phyloP scores from a whole-genome alignment of 2,797 vertebrate species.

The Lacerta viridis region DNA sequence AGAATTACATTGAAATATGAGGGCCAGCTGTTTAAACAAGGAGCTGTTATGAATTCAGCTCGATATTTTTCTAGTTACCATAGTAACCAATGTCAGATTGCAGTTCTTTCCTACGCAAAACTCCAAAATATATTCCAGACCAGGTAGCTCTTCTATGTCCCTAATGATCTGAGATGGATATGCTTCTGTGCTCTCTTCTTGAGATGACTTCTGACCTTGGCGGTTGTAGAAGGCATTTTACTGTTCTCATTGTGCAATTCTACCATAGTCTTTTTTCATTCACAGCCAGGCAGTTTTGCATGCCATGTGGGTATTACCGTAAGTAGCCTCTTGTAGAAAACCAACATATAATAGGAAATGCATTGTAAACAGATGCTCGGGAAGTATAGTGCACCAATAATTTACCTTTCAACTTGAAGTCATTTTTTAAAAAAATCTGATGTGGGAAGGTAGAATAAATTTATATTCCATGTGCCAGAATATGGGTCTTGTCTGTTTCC shows the following conservation, averaged over 20 bases:
- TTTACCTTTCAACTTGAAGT: background rate
- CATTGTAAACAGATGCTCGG: background rate
- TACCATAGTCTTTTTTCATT: background rate
- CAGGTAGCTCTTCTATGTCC: background rate
- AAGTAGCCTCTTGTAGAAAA: background rate
- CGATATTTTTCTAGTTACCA: slow-evolving; percentile 26
- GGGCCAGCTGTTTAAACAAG: slow-evolving; percentile 40
- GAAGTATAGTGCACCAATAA: background rate
- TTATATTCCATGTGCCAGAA: background rate
- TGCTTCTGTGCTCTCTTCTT: background rate
- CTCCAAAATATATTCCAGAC: slow-evolving; percentile 24
- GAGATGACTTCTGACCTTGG: background rate
- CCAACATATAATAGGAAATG: background rate
- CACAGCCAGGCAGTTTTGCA: background rate
- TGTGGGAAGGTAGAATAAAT: background rate
- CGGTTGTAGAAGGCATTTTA: background rate
- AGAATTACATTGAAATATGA: slow-evolving; percentile 25
- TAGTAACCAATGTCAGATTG: slow-evolving; percentile 22
- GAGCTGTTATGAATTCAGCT: slow-evolving; percentile 14
- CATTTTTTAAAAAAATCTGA: background rate
- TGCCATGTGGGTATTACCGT: background rate
- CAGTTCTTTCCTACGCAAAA: slow-evolving; percentile 18
- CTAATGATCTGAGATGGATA: background rate
- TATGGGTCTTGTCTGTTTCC: background rate
- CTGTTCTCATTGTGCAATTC: background rate